A percentile compares a stretch with the other conserved stretches of the same genome.
phyloP scores from a whole-genome alignment of 2,113 vertebrate species.

The Tenebrosternarchus preto region DNA sequence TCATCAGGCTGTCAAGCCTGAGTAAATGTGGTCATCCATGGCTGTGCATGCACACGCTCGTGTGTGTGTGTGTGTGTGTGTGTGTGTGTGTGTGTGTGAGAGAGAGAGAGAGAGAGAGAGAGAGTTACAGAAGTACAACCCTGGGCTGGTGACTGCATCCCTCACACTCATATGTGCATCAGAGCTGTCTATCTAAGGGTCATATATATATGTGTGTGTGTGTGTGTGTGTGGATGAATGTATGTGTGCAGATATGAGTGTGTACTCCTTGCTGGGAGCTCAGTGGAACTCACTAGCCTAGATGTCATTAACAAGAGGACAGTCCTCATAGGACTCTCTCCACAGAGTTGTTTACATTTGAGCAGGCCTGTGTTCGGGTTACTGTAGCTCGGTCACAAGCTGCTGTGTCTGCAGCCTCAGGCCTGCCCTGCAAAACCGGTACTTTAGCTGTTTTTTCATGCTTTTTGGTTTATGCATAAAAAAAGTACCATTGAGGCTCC shows the following conservation, averaged over 20 bases:
- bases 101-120: background rate
- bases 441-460: background rate
- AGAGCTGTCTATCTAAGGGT: background rate
- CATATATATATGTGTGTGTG: background rate
- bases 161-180: too few species aligned
- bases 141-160: too few species aligned
- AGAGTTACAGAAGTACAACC: too few species aligned
- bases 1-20: background rate
- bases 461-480: background rate
- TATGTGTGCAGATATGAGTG: background rate
- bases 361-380: background rate
- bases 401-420: background rate
- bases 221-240: background rate
- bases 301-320: slow-evolving; percentile 16
- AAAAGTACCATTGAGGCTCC: background rate
- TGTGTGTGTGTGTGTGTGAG: background rate
- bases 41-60: too few species aligned
- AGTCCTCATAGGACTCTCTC: slow-evolving; percentile 23
- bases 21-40: background rate
- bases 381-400: background rate
- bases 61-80: background rate
- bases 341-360: background rate
- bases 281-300: background rate
- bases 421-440: background rate
- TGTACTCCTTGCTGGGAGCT: slow-evolving; percentile 2